Conservation (phyloP, 2,888 invertebrate genomes). For the Trimorus sp. region DNA sequence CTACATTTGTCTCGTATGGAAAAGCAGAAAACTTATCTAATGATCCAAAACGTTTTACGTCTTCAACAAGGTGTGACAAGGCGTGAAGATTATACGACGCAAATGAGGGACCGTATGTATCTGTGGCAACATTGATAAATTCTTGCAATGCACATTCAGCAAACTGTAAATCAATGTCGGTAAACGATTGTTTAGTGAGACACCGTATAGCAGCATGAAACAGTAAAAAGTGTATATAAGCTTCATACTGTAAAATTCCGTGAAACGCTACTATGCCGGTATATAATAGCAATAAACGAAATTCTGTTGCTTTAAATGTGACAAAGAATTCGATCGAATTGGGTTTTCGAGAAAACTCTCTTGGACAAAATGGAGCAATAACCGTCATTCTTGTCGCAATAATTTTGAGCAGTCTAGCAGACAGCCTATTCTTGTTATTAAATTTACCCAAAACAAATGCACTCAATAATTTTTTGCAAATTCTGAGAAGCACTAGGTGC, state of each 20-base stretch:
- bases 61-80: slow-evolving; percentile 15
- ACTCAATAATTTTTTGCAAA: slow-evolving; percentile 17
- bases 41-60: slow-evolving; percentile 11
- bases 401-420: slow-evolving; percentile 2
- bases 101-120: not conserved
- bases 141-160: slow-evolving; percentile 7
- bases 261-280: slow-evolving; percentile 9
- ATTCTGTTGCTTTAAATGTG: slow-evolving; percentile 18
- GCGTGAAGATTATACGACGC: slow-evolving; percentile 15
- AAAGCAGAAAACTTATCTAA: slow-evolving; percentile 19
- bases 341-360: slow-evolving; percentile 21
- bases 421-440: slow-evolving; percentile 2
- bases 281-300: slow-evolving; percentile 4
- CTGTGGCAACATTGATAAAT: not conserved
- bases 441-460: slow-evolving; percentile 17
- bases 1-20: slow-evolving; percentile 15
- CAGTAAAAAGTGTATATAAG: slow-evolving; percentile 10
- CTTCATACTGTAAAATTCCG: not conserved
- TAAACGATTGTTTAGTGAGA: not conserved
- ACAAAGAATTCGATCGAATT: not conserved
- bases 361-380: slow-evolving; percentile 9
- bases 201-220: not conserved
- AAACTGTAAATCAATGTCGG: not conserved
- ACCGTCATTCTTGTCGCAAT: not conserved
- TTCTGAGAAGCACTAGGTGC: slow-evolving; percentile 26